Evolutionary conservation across 2,113 vertebrate species (phyloP).

Genomic region (Aegotheles bennettii): DNA sequence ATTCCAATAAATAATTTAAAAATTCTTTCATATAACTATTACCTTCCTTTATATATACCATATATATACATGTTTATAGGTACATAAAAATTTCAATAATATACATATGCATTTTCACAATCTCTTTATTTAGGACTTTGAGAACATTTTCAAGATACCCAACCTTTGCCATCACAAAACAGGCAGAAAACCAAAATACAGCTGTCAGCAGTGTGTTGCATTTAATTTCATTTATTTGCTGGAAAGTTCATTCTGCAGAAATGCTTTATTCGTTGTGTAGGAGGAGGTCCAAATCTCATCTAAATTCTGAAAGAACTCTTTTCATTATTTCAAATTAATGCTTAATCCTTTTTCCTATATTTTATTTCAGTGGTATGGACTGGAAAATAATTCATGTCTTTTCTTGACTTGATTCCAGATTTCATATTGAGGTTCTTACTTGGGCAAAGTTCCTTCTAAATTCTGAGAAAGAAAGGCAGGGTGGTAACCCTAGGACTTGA

Average conservation of each 20-base stretch:
- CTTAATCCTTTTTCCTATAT: not conserved
- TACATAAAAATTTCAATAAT: not conserved
- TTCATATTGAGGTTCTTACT: not conserved
- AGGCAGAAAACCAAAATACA: not conserved
- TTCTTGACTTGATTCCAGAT: constrained; percentile 55
- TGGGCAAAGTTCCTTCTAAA: not conserved
- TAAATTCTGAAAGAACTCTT: not conserved
- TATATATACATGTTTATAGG: not conserved
- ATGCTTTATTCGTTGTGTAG: not conserved
- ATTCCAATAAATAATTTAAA: not conserved
- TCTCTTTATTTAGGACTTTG: not conserved
- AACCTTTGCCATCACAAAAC: not conserved
- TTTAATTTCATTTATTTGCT: not conserved
- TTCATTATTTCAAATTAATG: constrained; percentile 18
- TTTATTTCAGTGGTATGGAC: not conserved
- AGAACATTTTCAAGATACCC: not conserved
- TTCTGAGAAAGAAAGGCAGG: not conserved
- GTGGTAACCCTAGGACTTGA: constrained; percentile 1
- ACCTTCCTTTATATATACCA: not conserved
- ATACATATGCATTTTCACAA: not conserved
- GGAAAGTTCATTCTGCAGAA: constrained; percentile 11
- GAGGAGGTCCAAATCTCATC: constrained; percentile 12
- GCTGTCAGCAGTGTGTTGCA: not conserved
- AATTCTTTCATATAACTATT: not conserved
- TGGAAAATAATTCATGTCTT: constrained; percentile 15